Base-by-base conservation (phyloP, 2,797 vertebrate species). In the Hoplostethus atlanticus region DNA sequence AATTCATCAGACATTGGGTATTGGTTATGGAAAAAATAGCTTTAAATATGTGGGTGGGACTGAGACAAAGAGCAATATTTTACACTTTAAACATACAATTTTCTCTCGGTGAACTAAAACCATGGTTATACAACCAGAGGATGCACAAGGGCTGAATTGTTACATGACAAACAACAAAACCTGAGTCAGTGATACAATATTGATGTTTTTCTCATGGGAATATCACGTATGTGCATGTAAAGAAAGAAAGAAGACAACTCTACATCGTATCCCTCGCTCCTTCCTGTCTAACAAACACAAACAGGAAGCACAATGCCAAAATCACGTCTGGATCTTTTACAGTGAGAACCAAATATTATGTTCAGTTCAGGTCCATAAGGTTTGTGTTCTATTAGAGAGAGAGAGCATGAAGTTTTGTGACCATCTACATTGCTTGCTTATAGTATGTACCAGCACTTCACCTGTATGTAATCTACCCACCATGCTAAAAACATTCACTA, bases 81-180 rank as follows among this genome's bases (percentile, higher is more conserved):
- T 56, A 6, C 55, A 21, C 16, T 13, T 36, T 8, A 31, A 55
- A 16, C 53, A 57, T 57, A 8, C 9, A n/a, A 16, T 57, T 57
- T 57, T 38, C 34, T 38, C 15, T 36, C 31, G 16, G 31, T 25
- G 11, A 12, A 54, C 3, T 7, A 15, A 11, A 56, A 13, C 53
- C 6, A 21, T 2, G 15, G 28, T 13, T n/a, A 21, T 36, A 56
- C 13, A 56, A 71, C 12, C 30, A 34, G 17, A 13, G 52, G 21
- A 21, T 68, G 54, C 80, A 77, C 65, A 6, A 78, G 47, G 38
- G 57, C 62, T 59, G 62, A 78, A 58, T 66, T 66, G 68, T 64
- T 78, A 28, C 11, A 8, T 71, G 68, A 79, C 50, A 50, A 61
- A 64, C 51, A 61, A 58, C 57, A 47, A 25, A 42, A 21, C 31